A percentile compares a stretch with the other conserved stretches of the same genome.
These are phyloP conservation scores for Danionella cerebrum DNA, from an alignment of 2,113 vertebrate species.

Conservation along the genomic window DNA sequence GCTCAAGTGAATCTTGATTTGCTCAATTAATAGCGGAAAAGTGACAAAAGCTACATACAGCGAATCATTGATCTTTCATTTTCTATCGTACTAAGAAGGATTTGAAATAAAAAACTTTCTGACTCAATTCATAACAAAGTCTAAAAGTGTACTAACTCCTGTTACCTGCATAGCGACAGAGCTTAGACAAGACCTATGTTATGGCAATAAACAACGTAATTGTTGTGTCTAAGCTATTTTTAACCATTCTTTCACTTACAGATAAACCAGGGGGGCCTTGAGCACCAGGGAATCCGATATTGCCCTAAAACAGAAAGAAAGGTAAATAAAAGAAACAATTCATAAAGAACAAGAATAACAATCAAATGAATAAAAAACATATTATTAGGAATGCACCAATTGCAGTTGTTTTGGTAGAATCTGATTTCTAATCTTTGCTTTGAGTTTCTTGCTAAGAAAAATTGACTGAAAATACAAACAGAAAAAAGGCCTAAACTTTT, in stretches of 20 bases:
- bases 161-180: neutral
- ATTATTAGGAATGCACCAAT: neutral
- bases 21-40: too few species aligned
- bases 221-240: neutral
- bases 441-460: too few species aligned
- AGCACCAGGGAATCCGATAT: slow-evolving; percentile 39
- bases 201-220: neutral
- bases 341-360: neutral
- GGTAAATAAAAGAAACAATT: neutral
- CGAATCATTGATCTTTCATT: neutral
- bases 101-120: slow-evolving; percentile 3
- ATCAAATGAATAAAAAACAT: neutral
- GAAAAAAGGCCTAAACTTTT: too few species aligned
- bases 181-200: neutral
- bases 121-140: slow-evolving; percentile 1
- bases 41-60: neutral
- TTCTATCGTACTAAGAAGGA: neutral
- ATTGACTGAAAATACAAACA: too few species aligned
- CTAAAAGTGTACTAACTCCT: neutral
- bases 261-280: slow-evolving; percentile 28
- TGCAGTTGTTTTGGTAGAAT: too few species aligned
- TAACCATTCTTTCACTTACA: slow-evolving; percentile 23
- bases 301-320: slow-evolving; percentile 25
- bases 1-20: neutral
- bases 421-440: too few species aligned